Conservation (phyloP, 53 echinoderm and acorn worm genomes). For the Echinarachnius parma region DNA sequence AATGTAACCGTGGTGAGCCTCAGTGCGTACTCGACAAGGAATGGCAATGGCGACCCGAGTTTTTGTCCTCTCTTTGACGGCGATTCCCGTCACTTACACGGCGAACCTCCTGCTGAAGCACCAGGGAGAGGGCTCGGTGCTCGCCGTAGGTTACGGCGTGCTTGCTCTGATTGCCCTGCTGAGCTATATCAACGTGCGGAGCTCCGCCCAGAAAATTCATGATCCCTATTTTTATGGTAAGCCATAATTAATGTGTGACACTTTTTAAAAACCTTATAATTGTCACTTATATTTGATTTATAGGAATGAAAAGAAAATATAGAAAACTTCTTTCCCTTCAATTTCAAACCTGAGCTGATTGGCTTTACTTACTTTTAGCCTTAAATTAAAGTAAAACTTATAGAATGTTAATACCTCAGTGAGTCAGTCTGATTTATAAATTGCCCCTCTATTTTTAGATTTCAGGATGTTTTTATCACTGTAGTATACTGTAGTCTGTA, state of each 20-base stretch:
- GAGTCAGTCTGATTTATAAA: too few species aligned
- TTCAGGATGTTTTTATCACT: too few species aligned
- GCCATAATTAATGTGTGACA: not conserved
- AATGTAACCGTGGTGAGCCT: too few species aligned
- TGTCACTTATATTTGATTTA: not conserved
- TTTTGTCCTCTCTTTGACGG: conserved; percentile 83
- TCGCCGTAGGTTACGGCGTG: conserved; percentile 54
- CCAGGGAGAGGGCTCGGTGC: conserved; percentile 46
- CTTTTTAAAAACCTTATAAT: not conserved
- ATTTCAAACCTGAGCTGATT: too few species aligned
- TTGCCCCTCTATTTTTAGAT: too few species aligned
- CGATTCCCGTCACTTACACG: conserved; percentile 77
- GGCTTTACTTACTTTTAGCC: too few species aligned
- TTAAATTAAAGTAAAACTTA: too few species aligned
- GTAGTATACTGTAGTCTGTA: too few species aligned
- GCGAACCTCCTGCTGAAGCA: conserved; percentile 11
- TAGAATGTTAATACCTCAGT: too few species aligned
- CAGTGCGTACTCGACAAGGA: too few species aligned
- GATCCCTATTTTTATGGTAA: conserved; percentile 78
- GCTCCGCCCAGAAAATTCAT: conserved; percentile 47
- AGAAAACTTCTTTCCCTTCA: not conserved
- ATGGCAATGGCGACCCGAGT: conserved; percentile 90
- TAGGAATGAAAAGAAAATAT: too few species aligned
- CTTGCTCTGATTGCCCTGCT: conserved; percentile 43
- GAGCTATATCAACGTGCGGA: conserved; percentile 55